Percentiles rank a stretch among this genome's conserved stretches.
Conservation (phyloP, 2,888 invertebrate genomes). For the Macrosiphum euphorbiae region DNA sequence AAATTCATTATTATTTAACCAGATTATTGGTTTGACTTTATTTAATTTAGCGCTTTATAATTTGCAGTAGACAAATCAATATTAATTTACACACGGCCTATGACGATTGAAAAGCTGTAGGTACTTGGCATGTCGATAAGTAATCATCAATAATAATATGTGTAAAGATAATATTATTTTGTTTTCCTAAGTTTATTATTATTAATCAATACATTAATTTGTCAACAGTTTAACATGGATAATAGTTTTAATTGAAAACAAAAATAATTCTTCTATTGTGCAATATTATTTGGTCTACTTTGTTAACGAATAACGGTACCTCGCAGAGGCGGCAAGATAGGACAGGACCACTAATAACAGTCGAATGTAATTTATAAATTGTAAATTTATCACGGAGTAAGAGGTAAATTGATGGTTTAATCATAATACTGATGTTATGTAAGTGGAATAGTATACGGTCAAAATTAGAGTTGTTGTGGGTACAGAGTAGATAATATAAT, state of each 20-base stretch:
- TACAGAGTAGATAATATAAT: neutral
- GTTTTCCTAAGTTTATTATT: neutral
- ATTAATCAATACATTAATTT: neutral
- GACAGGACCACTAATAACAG: neutral
- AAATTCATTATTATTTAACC: neutral
- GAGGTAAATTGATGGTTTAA: conserved; percentile 11
- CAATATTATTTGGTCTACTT: neutral
- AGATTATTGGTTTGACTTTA: neutral
- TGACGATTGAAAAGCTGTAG: neutral
- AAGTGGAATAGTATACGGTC: neutral
- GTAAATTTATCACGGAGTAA: neutral
- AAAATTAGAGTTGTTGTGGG: neutral
- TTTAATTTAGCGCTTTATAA: neutral
- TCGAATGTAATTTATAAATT: neutral
- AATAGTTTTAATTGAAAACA: neutral
- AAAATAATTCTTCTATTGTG: neutral
- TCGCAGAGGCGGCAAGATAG: neutral
- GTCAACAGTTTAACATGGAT: neutral
- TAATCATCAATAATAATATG: neutral
- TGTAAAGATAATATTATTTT: neutral
- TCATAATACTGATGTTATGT: neutral
- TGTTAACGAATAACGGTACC: neutral
- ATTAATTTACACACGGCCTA: neutral
- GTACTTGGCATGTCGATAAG: neutral
- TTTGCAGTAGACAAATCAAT: neutral